Evolutionary conservation across 2,113 vertebrate genomes (phyloP), one percentile per base, ranked within the genome.

Genomic region (Poeciliopsis occidentalis): DNA sequence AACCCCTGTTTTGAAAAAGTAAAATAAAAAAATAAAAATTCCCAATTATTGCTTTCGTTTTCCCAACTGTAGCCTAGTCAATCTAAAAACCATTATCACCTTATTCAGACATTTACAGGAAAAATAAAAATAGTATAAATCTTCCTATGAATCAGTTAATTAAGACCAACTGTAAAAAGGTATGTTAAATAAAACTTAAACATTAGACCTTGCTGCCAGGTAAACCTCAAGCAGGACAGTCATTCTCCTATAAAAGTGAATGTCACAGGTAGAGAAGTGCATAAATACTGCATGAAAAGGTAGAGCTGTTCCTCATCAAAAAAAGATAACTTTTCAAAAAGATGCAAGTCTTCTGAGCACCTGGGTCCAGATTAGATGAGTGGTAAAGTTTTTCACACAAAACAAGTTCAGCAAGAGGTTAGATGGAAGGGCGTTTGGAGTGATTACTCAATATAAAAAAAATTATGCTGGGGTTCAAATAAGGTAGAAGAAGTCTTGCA

Each of bases 231-330:
- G 6, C 31, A 57, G 26, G 61, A 71, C 73, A 78, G 24, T 54
- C 26, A 26, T 63, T 51, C 73, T 62, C 71, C 54, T 54, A 2
- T 66, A 71, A 67, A 63, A 66, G 32, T 61, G 64, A 80, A 60
- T n/a, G 64, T 65, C 64, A 79, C 71, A 81, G 78, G 71, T 78
- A 83, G 81, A 84, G 69, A 81, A 78, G 82, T 85, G 84, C 77
- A 84, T 84, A 65, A 84, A 85, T 81, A 87, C 84, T 81, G 78
- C 83, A 80, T 80, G 68, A 75, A 78, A 60, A 78, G 74, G 71
- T 66, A 83, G 70, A 75, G 60, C 19, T 10, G 29, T 51, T 81
- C 73, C 37, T 73, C 69, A 64, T 83, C 54, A 60, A 67, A 82
- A 82, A 78, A 61, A 31, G 60, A 69, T 15, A 74, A 57, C 71